Conservation (phyloP, 2,888 invertebrate species). For the Drosophila emarginata region DNA sequence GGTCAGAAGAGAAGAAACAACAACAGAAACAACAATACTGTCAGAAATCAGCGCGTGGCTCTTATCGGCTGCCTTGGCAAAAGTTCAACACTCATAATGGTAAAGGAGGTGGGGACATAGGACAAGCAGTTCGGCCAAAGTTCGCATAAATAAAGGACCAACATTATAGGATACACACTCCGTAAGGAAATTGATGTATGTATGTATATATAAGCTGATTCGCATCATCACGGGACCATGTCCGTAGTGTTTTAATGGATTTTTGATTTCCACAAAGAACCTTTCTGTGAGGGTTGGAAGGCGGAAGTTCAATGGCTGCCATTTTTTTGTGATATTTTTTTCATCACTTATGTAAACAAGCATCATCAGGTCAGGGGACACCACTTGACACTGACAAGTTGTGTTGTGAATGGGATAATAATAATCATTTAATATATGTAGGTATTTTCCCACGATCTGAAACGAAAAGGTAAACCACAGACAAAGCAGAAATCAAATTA, state of each 20-base stretch:
- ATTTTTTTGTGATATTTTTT: slow-evolving; percentile 39
- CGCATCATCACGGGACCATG: slow-evolving; percentile 53
- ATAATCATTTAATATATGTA: neutral
- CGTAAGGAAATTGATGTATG: slow-evolving; percentile 36
- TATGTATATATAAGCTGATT: slow-evolving; percentile 61
- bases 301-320: slow-evolving; percentile 32
- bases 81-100: slow-evolving; percentile 57
- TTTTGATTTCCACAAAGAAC: slow-evolving; percentile 75
- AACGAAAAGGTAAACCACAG: neutral
- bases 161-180: slow-evolving; percentile 55
- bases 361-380: slow-evolving; percentile 62
- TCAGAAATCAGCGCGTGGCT: slow-evolving; percentile 44
- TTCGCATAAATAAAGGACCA: slow-evolving; percentile 67
- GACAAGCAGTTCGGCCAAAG: slow-evolving; percentile 48
- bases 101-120: slow-evolving; percentile 22
- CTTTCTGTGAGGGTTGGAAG: slow-evolving; percentile 30
- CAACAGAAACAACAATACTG: slow-evolving; percentile 16
- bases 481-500: neutral
- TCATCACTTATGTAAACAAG: slow-evolving; percentile 80
- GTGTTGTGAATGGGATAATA: slow-evolving; percentile 9
- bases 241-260: slow-evolving; percentile 77
- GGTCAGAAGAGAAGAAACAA: slow-evolving; percentile 34
- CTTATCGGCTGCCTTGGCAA: slow-evolving; percentile 65
- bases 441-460: neutral
- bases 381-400: slow-evolving; percentile 71